phyloP scores from a whole-genome alignment of 2,888 invertebrate species.

The Meiosimyza decipiens region DNA sequence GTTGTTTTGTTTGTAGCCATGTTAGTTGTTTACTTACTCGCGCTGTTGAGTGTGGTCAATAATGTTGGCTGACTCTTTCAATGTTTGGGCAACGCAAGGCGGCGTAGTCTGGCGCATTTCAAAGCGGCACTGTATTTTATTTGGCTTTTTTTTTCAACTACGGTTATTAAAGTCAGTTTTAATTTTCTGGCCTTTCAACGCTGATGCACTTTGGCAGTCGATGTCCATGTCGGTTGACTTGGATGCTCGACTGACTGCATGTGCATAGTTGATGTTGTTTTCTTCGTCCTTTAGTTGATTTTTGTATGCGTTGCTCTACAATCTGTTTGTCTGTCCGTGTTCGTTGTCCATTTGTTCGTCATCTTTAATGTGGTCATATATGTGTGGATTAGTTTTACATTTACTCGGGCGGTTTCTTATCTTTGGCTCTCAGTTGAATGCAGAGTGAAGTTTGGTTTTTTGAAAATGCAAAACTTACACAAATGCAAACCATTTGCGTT shows the following conservation, averaged over 20 bases:
- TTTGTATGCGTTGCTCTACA: constrained; percentile 2
- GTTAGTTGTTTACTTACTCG: not conserved
- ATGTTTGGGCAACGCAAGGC: constrained; percentile 1
- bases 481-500: not conserved
- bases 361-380: constrained; percentile 50
- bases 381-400: constrained; percentile 61
- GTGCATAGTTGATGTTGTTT: constrained; percentile 8
- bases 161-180: constrained; percentile 62
- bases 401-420: constrained; percentile 50
- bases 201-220: constrained; percentile 62
- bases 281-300: not conserved
- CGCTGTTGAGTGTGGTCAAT: constrained; percentile 22
- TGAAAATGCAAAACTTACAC: constrained; percentile 52
- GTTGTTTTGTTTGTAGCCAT: not conserved
- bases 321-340: constrained; percentile 25
- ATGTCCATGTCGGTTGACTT: constrained; percentile 16
- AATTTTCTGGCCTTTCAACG: constrained; percentile 61
- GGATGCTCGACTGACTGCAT: constrained; percentile 6
- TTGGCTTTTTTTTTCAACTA: not conserved
- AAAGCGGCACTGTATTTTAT: constrained; percentile 19
- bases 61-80: not conserved
- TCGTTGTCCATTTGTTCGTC: constrained; percentile 16
- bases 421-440: constrained; percentile 32
- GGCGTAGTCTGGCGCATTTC: not conserved
- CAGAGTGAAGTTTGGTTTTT: constrained; percentile 52